Conservation (phyloP, 2,113 vertebrate genomes). For the Chamaetylas fuelleborni region DNA sequence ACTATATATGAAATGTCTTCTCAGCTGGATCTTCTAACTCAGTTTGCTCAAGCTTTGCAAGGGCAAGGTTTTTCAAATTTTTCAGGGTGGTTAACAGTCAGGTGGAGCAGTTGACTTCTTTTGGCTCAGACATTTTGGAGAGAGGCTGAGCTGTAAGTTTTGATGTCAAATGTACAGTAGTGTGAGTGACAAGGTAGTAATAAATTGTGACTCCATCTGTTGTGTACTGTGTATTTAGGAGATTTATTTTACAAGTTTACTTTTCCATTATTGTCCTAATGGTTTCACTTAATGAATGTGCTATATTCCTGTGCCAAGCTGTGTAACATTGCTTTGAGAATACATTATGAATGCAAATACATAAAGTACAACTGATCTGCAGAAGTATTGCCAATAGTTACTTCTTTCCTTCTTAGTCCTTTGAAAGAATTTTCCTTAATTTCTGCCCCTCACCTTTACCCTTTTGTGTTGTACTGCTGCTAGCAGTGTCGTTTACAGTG, state of each 20-base stretch:
- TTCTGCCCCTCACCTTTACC: not conserved
- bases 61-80: not conserved
- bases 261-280: not conserved
- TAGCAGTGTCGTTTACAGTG: not conserved
- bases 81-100: not conserved
- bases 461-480: accelerated
- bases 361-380: not conserved
- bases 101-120: not conserved
- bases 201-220: not conserved
- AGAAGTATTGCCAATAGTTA: not conserved
- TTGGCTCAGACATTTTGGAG: not conserved
- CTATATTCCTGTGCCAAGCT: not conserved
- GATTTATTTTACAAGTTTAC: not conserved
- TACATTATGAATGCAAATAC: not conserved
- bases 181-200: not conserved
- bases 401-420: not conserved
- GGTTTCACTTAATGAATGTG: not conserved
- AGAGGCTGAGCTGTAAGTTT: not conserved
- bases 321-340: not conserved
- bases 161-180: not conserved
- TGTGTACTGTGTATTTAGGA: not conserved
- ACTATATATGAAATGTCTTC: not conserved
- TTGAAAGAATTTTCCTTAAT: not conserved
- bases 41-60: not conserved
- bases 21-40: not conserved